These are phyloP conservation scores for Meloidogyne hapla DNA, from an alignment of 1,140 invertebrate genomes.

Conservation along the genomic window DNA sequence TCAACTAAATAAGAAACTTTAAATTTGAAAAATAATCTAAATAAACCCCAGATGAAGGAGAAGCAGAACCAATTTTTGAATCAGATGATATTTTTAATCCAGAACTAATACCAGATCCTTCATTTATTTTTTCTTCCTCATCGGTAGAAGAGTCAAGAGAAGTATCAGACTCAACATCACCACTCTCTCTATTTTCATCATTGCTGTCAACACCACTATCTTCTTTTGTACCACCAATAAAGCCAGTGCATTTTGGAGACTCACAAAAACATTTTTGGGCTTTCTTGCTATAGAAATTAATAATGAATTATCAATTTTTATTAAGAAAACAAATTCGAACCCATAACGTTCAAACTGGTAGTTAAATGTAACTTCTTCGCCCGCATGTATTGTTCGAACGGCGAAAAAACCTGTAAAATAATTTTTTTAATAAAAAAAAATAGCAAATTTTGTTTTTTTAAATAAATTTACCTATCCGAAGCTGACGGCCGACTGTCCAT, in stretches of 20 bases:
- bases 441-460: too few species aligned
- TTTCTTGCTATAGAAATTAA: conserved; percentile 21
- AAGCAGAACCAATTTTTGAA: background rate
- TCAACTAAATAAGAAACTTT: background rate
- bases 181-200: conserved; percentile 40
- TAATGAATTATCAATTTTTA: background rate
- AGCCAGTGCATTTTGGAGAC: conserved; percentile 44
- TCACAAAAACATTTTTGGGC: conserved; percentile 43
- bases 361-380: conserved; percentile 95
- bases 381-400: conserved; percentile 75
- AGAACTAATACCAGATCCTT: conserved; percentile 13
- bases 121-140: conserved; percentile 6
- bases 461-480: conserved; percentile 85
- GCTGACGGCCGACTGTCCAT: conserved; percentile 38
- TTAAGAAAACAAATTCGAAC: conserved; percentile 19
- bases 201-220: conserved; percentile 33
- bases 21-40: background rate
- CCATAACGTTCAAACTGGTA: conserved; percentile 81
- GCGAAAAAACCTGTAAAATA: conserved; percentile 74
- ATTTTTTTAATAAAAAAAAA: background rate
- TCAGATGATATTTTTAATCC: background rate
- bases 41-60: background rate
- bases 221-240: conserved; percentile 35
- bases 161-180: conserved; percentile 22
- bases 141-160: conserved; percentile 11